These are phyloP conservation scores for Cetonia aurata DNA, from an alignment of 2,888 invertebrate genomes.

Conservation along the genomic window DNA sequence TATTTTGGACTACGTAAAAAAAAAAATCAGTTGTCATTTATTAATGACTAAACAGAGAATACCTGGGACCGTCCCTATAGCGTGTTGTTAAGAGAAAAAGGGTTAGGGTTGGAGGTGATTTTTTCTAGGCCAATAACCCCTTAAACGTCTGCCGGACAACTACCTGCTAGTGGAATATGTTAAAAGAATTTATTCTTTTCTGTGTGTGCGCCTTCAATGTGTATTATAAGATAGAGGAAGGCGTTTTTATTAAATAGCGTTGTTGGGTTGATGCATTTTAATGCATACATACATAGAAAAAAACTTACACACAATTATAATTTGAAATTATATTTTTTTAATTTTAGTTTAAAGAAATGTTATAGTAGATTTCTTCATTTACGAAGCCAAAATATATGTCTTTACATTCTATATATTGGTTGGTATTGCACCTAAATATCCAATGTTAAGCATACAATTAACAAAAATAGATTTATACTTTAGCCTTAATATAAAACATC, in stretches of 20 bases:
- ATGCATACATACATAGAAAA: no score
- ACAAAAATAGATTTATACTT: no score
- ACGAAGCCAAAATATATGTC: no score
- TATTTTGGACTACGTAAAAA: neutral
- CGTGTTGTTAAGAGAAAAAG: slow-evolving; percentile 30
- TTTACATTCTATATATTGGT: no score
- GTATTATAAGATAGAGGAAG: slow-evolving; percentile 5
- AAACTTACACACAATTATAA: no score
- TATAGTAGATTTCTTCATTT: no score
- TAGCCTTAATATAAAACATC: no score
- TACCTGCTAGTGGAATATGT: slow-evolving; percentile 40
- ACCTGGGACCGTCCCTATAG: neutral
- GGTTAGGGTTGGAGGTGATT: slow-evolving; percentile 41
- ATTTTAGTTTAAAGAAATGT: no score
- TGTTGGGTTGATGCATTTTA: no score
- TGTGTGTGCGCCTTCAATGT: slow-evolving; percentile 1
- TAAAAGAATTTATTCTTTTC: slow-evolving; percentile 41
- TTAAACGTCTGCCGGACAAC: slow-evolving; percentile 31
- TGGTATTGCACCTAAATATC: no score
- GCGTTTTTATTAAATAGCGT: slow-evolving; percentile 3
- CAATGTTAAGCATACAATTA: no score
- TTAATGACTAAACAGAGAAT: slow-evolving; percentile 23
- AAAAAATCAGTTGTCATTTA: slow-evolving; percentile 29
- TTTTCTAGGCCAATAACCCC: slow-evolving; percentile 42
- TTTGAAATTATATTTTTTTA: no score